phyloP scores from a whole-genome alignment of 2,113 vertebrate genomes.

The Aleadryas rufinucha region DNA sequence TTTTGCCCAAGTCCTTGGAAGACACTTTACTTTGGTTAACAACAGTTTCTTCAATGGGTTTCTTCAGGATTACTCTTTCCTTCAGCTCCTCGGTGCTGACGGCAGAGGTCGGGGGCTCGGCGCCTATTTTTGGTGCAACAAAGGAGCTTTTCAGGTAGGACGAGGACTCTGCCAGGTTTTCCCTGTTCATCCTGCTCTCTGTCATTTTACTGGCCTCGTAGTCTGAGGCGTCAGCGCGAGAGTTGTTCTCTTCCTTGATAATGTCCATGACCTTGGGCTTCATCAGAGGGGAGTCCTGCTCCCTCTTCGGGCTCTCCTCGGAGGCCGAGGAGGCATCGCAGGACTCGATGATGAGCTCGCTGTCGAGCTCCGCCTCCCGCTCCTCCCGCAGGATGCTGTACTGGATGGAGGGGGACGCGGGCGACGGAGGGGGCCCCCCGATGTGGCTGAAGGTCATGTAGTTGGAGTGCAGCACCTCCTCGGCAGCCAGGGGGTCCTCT shows the following conservation, averaged over 20 bases:
- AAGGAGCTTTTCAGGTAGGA: conserved; percentile 75
- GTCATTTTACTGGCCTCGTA: conserved; percentile 35
- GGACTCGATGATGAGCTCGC: conserved; percentile 94
- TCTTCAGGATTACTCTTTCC: conserved; percentile 47
- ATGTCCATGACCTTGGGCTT: conserved; percentile 75
- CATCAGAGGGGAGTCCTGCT: conserved; percentile 84
- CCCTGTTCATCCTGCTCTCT: conserved; percentile 74
- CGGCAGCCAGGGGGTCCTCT: conserved; percentile 81
- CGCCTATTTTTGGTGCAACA: conserved; percentile 58
- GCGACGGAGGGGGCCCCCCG: conserved; percentile 81
- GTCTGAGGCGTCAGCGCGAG: conserved; percentile 30
- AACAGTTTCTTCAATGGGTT: conserved; percentile 44
- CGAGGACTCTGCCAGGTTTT: conserved; percentile 71
- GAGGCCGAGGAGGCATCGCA: conserved; percentile 86
- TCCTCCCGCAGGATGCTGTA: conserved; percentile 97
- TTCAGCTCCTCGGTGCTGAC: conserved; percentile 28
- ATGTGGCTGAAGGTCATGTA: conserved; percentile 83
- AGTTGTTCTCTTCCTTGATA: conserved; percentile 69
- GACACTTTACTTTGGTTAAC: conserved; percentile 21
- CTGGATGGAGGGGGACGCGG: conserved; percentile 79
- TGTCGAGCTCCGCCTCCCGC: conserved; percentile 95
- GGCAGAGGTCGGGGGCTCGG: conserved; percentile 53
- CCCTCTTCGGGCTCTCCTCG: conserved; percentile 94
- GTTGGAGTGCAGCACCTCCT: conserved; percentile 76
- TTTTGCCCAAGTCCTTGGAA: conserved; percentile 24